Evolutionary conservation across 2,113 vertebrate genomes (phyloP).

Genomic region (Dunckerocampus dactyliophorus): DNA sequence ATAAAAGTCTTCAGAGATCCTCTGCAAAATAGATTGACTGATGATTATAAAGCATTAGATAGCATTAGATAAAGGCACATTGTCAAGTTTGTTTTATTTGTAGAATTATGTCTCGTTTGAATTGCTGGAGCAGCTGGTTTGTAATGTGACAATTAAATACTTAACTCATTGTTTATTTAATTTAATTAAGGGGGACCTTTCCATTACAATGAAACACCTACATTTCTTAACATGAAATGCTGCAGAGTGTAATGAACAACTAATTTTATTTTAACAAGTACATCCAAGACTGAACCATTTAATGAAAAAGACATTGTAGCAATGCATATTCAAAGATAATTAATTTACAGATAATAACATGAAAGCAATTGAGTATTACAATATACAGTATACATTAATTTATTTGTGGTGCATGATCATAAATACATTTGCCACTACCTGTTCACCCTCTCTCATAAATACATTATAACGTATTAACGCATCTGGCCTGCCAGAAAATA

Average conservation of each 20-base stretch:
- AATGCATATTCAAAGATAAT: constrained; percentile 3
- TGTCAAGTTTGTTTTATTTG: constrained; percentile 6
- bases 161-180: background rate
- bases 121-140: constrained; percentile 1
- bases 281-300: constrained; percentile 12
- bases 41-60: constrained; percentile 17
- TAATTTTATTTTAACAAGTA: constrained; percentile 12
- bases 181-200: constrained; percentile 6
- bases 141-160: constrained; percentile 1
- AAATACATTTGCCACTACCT: no score
- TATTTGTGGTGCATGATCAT: no score
- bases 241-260: constrained; percentile 12
- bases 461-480: no score
- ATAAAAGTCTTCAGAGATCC: constrained; percentile 98
- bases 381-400: background rate
- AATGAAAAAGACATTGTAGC: constrained; percentile 10
- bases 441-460: no score
- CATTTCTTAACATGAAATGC: background rate
- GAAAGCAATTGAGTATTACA: background rate
- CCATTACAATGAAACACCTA: constrained; percentile 14
- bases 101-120: constrained; percentile 11
- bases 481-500: no score
- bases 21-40: constrained; percentile 70
- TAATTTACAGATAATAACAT: background rate
- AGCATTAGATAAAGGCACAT: constrained; percentile 10